These are phyloP conservation scores for Thecophora atra DNA, from an alignment of 2,888 invertebrate species.

Conservation along the genomic window DNA sequence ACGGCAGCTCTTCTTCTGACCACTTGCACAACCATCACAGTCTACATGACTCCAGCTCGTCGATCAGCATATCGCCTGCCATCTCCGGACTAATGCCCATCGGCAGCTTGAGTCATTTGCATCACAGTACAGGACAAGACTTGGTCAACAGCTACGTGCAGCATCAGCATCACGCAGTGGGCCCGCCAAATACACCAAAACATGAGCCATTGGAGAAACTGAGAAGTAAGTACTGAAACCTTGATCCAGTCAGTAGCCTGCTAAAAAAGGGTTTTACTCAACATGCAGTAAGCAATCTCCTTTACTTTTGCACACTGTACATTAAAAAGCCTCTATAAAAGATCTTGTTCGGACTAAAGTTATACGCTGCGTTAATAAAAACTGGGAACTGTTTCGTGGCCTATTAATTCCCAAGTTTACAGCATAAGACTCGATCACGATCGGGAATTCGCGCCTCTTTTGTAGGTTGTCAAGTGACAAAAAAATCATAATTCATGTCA, in stretches of 20 bases:
- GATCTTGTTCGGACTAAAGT: too few relatives aligned
- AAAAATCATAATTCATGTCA: constrained; percentile 56
- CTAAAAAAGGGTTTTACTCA: too few relatives aligned
- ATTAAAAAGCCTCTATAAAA: too few relatives aligned
- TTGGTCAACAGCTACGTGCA: constrained; percentile 67
- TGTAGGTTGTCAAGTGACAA: constrained; percentile 62
- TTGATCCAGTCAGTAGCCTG: background rate
- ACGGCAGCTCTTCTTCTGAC: constrained; percentile 58
- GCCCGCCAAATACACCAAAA: constrained; percentile 69
- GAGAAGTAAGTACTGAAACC: constrained; percentile 70
- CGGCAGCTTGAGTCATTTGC: constrained; percentile 64
- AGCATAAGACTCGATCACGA: constrained; percentile 24
- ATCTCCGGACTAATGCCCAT: constrained; percentile 70
- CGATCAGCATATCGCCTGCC: constrained; percentile 71
- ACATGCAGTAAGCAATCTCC: too few relatives aligned
- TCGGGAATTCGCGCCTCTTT: too few relatives aligned
- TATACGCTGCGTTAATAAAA: too few relatives aligned
- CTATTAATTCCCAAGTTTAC: constrained; percentile 55
- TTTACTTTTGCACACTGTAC: too few relatives aligned
- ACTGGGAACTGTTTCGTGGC: constrained; percentile 51
- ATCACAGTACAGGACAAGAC: constrained; percentile 64
- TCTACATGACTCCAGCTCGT: constrained; percentile 69
- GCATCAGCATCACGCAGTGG: constrained; percentile 70
- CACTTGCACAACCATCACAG: constrained; percentile 67
- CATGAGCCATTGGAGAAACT: constrained; percentile 79